Evolutionary conservation across 2,113 vertebrate genomes (phyloP).

Genomic region (Rhynchomys soricoides): DNA sequence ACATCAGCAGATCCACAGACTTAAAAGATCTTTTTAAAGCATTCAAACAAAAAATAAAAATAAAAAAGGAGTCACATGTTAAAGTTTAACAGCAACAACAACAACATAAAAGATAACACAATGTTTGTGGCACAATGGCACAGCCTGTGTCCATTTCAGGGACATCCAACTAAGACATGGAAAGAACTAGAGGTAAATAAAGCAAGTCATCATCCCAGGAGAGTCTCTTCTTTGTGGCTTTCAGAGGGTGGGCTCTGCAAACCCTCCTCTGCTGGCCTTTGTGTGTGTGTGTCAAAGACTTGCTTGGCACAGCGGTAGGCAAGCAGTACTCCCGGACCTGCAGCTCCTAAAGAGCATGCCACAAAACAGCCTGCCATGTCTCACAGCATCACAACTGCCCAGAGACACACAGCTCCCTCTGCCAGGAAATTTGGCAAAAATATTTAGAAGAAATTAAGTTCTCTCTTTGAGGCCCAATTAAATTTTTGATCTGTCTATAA

Average conservation of each 20-base stretch:
- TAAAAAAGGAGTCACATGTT: slow-evolving; percentile 88
- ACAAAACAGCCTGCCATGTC: slow-evolving; percentile 85
- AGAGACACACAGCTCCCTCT: slow-evolving; percentile 86
- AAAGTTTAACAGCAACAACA: slow-evolving; percentile 91
- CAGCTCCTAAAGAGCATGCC: slow-evolving; percentile 86
- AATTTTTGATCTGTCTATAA: slow-evolving; percentile 87
- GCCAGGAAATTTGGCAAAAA: slow-evolving; percentile 88
- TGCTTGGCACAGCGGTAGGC: slow-evolving; percentile 83
- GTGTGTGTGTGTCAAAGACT: slow-evolving; percentile 71
- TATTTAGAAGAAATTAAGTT: slow-evolving; percentile 87
- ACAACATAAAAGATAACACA: slow-evolving; percentile 90
- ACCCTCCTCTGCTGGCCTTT: slow-evolving; percentile 82
- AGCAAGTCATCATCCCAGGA: slow-evolving; percentile 84
- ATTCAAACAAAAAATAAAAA: slow-evolving; percentile 86
- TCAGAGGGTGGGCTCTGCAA: slow-evolving; percentile 81
- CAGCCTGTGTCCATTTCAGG: slow-evolving; percentile 85
- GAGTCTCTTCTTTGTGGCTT: slow-evolving; percentile 84
- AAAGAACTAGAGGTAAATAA: slow-evolving; percentile 86
- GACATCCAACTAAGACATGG: slow-evolving; percentile 87
- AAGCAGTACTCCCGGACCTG: slow-evolving; percentile 82
- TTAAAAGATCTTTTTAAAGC: slow-evolving; percentile 90
- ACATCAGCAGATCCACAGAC: slow-evolving; percentile 94
- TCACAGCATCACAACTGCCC: slow-evolving; percentile 86
- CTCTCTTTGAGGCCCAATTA: slow-evolving; percentile 86
- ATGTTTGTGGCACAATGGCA: slow-evolving; percentile 90